Evolutionary conservation across 1,140 invertebrate species (phyloP), one percentile per base, ranked within the genome.

Genomic region (Helicoverpa armigera): DNA sequence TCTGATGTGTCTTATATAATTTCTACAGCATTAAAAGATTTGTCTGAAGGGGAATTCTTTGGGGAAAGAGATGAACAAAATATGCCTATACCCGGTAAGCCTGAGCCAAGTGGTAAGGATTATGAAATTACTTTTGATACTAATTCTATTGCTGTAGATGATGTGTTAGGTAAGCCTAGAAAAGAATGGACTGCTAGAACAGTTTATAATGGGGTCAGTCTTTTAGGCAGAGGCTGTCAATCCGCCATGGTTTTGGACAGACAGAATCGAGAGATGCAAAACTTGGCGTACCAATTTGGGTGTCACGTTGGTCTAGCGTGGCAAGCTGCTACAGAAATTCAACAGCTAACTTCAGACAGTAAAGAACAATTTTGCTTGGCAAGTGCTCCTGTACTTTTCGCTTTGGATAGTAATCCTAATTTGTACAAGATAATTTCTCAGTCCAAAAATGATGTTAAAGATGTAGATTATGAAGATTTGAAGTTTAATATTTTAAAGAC

Each of bases 11-110:
- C 98, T 10, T 97, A 98, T 90, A 95, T 98, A 53, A 98, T 99
- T 90, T 98, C 98, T 75, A 96, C 96, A 60, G 97, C 97, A 9
- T 96, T 98, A 43, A 96, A 96, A 86, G 97, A 99, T 92, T 96
- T 98, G 67, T 97, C 98, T 69, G 97, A 98, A 93, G 97, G 97
- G 2, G 98, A 98, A 95, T 99, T 99, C 91, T 95, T 98, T 54
- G 97, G 97, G 1, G 96, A 97, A 60, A 95, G 97, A 88, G 98
- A 98, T 85, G 96, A 96, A 82, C 97, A 98, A 90, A 98, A 98
- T 84, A 97, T 97, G 92, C 96, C 97, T 16, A 86, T 98, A 50
- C 97, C 97, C n/a, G 96, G 96, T 0, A 94, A 96, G 88, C 96
- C 96, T 7, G 91, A 90, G 87, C 35, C 67, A n/a, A 31, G 58